Evolutionary conservation across 2,113 vertebrate genomes (phyloP).

Genomic region (Oryzias melastigma): DNA sequence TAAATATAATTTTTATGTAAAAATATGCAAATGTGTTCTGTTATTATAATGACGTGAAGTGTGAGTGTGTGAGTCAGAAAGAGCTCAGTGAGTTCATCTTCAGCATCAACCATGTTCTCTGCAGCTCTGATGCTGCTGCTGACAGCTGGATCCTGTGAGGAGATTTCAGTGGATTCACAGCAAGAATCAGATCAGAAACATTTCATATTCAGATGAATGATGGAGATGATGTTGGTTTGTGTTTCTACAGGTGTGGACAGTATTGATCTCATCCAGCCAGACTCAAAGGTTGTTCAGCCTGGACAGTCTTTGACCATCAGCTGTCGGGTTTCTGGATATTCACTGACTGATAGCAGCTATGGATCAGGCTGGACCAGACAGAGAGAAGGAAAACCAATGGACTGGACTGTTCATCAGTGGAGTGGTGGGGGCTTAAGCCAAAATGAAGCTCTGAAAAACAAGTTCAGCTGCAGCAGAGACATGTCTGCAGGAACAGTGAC

Average conservation of each 20-base stretch:
- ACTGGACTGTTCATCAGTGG: neutral
- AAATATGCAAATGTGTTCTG: neutral
- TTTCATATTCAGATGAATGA: neutral
- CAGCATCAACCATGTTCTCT: constrained; percentile 8
- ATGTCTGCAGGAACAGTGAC: constrained; percentile 31
- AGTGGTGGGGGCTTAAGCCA: accelerated
- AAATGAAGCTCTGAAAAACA: constrained; percentile 35
- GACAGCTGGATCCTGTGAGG: constrained; percentile 23
- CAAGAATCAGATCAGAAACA: neutral
- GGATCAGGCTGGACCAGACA: constrained; percentile 44
- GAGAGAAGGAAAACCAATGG: constrained; percentile 17
- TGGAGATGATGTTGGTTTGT: constrained; percentile 7
- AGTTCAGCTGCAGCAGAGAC: constrained; percentile 43
- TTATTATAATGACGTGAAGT: neutral
- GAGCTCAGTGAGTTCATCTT: constrained; percentile 4
- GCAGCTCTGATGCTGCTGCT: constrained; percentile 11
- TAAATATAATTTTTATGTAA: too few relatives aligned
- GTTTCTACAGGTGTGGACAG: neutral
- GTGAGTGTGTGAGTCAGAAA: neutral
- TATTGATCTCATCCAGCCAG: constrained; percentile 22
- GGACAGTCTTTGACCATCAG: neutral
- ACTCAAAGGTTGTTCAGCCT: neutral
- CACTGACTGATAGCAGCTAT: constrained; percentile 6
- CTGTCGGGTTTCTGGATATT: constrained; percentile 1
- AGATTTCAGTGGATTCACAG: constrained; percentile 1